Evolutionary conservation across 2,797 vertebrate species (phyloP).

Genomic region (Lacerta viridis): DNA sequence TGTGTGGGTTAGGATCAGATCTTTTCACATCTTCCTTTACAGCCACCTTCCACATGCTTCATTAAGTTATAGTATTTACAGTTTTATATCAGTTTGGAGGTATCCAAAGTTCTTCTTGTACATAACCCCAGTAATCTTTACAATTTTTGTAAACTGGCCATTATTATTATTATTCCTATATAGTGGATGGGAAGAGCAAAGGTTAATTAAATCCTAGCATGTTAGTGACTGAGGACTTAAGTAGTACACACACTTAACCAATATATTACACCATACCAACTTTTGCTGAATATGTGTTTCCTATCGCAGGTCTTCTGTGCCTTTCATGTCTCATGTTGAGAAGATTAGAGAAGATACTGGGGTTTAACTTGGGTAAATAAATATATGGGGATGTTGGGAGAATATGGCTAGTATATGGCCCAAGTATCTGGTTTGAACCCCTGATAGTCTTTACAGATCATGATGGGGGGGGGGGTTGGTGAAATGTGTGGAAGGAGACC

Average conservation of each 20-base stretch:
- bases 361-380: too few relatives aligned
- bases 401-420: not conserved
- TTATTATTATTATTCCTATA: not conserved
- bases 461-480: not conserved
- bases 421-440: not conserved
- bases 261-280: not conserved
- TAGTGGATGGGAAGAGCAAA: not conserved
- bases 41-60: too few relatives aligned
- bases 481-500: not conserved
- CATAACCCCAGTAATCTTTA: not conserved
- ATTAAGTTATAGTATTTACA: not conserved
- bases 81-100: not conserved
- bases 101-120: not conserved
- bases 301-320: not conserved
- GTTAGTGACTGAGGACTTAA: not conserved
- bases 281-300: not conserved
- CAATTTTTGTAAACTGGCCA: not conserved
- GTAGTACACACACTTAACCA: not conserved
- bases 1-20: too few relatives aligned
- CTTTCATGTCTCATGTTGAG: not conserved
- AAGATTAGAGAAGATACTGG: not conserved
- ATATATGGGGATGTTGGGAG: not conserved
- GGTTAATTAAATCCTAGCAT: not conserved
- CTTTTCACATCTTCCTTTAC: too few relatives aligned
- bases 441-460: not conserved